Evolutionary conservation across 2,888 invertebrate genomes (phyloP).

Genomic region (Colostygia pectinataria): DNA sequence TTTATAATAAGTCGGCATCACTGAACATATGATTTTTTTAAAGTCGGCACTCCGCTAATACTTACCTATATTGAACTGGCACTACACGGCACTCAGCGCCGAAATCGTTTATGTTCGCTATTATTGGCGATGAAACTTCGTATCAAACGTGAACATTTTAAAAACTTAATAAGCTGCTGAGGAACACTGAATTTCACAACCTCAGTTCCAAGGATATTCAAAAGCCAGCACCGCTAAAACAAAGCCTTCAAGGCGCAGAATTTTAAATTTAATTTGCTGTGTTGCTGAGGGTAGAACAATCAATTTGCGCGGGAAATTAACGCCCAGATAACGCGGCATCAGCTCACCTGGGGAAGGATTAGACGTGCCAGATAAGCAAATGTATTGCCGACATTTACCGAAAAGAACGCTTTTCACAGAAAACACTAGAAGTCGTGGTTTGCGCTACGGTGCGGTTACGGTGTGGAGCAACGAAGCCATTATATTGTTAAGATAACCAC

Average conservation of each 20-base stretch:
- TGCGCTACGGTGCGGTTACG: conserved; percentile 5
- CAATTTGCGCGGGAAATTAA: conserved; percentile 72
- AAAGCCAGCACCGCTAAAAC: conserved; percentile 12
- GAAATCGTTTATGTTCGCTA: too few relatives aligned
- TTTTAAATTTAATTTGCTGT: conserved; percentile 48
- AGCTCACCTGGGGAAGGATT: conserved; percentile 72
- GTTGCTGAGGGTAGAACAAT: conserved; percentile 50
- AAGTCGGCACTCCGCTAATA: too few relatives aligned
- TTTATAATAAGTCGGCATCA: too few relatives aligned
- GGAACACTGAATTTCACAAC: neutral
- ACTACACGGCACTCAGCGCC: too few relatives aligned
- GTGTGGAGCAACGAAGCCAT: conserved; percentile 2
- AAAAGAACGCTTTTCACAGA: conserved; percentile 62
- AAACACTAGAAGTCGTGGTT: conserved; percentile 48
- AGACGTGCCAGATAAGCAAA: conserved; percentile 67
- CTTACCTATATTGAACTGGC: too few relatives aligned
- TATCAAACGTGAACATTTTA: too few relatives aligned
- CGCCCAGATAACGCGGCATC: conserved; percentile 70
- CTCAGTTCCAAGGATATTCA: neutral
- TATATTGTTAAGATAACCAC: too few relatives aligned
- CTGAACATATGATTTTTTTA: too few relatives aligned
- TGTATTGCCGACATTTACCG: conserved; percentile 65
- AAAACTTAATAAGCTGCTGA: neutral
- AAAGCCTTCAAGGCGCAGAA: conserved; percentile 22
- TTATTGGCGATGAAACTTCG: too few relatives aligned